phyloP scores from a whole-genome alignment of 2,797 vertebrate species.

The Melanotaenia nigrans region DNA sequence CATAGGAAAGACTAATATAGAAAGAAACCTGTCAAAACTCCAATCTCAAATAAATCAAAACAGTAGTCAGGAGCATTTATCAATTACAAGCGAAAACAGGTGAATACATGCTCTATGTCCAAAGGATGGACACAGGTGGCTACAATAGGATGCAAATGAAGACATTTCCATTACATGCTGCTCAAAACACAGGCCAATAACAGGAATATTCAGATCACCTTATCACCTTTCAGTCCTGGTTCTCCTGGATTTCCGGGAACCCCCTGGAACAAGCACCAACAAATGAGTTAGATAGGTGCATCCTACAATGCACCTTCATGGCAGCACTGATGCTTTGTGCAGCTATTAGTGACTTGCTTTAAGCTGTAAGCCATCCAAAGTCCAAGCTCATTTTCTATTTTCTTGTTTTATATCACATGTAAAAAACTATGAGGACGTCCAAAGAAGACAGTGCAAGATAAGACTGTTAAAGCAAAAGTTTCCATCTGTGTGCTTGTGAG shows the following conservation, averaged over 20 bases:
- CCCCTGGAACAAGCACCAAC: conserved; percentile 87
- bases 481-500: conserved; percentile 22
- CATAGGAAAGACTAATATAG: background rate
- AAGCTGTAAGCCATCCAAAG: conserved; percentile 7
- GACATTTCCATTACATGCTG: conserved; percentile 77
- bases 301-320: background rate
- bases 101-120: conserved; percentile 53
- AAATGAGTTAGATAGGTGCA: conserved; percentile 35
- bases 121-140: conserved; percentile 16
- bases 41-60: conserved; percentile 54
- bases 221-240: conserved; percentile 99
- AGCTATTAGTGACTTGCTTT: background rate
- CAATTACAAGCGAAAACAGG: background rate
- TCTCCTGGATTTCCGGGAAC: conserved; percentile 97
- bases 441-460: conserved; percentile 18
- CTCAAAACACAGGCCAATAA: conserved; percentile 92
- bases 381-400: background rate
- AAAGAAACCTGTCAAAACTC: conserved; percentile 12
- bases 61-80: conserved; percentile 2
- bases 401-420: conserved; percentile 12
- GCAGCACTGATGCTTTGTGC: background rate
- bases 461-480: conserved; percentile 18
- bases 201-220: conserved; percentile 97
- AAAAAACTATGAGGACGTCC: background rate
- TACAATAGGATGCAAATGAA: conserved; percentile 46